Evolutionary conservation across 2,888 invertebrate species (phyloP).

Genomic region (Cerceris ruficornis): DNA sequence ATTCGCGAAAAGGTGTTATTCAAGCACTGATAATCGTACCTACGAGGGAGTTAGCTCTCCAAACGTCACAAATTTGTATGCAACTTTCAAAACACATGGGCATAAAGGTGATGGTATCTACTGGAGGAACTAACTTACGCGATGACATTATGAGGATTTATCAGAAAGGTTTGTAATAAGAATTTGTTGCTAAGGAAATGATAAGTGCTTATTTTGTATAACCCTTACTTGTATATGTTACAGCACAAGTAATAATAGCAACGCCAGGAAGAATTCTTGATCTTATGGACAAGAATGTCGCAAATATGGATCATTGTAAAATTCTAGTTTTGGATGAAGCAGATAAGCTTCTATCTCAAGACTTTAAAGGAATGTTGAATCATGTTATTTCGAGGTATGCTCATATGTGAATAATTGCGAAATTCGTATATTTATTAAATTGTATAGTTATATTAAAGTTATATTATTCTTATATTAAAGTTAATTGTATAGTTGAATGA

Average conservation of each 20-base stretch:
- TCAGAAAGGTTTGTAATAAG: constrained; percentile 91
- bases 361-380: constrained; percentile 99
- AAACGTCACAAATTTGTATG: constrained; percentile 99
- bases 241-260: constrained; percentile 99
- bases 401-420: background rate
- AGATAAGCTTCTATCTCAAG: constrained; percentile 98
- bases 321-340: constrained; percentile 99
- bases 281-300: constrained; percentile 98
- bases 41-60: constrained; percentile 98
- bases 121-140: constrained; percentile 98
- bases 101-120: constrained; percentile 99
- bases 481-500: no score
- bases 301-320: constrained; percentile 97
- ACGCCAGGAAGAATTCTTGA: constrained; percentile 99
- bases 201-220: background rate
- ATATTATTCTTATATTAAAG: no score
- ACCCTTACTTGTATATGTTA: constrained; percentile 12
- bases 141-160: constrained; percentile 99
- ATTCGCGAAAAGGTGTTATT: constrained; percentile 94
- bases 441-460: no score
- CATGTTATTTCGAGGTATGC: constrained; percentile 91
- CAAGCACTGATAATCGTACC: constrained; percentile 99
- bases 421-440: background rate
- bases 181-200: background rate
- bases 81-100: constrained; percentile 98